These are phyloP conservation scores for Pteromalus puparum DNA, from an alignment of 1,140 invertebrate genomes.

Conservation along the genomic window DNA sequence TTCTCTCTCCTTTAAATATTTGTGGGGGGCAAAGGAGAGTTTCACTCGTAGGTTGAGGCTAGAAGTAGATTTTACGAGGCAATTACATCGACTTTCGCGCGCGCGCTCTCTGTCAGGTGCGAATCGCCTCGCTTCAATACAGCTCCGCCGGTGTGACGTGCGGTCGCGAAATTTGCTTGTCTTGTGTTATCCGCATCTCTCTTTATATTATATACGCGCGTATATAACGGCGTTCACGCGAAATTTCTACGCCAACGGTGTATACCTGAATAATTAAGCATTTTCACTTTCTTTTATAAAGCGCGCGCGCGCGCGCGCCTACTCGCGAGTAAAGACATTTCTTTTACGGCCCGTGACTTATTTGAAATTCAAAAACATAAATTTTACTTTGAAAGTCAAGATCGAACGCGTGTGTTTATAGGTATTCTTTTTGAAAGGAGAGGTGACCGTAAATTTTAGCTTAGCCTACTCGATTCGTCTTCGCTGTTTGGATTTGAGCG, in stretches of 20 bases:
- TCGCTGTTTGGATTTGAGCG: no score
- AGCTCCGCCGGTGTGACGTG: not conserved
- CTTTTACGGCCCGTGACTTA: not conserved
- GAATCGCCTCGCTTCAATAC: conserved; percentile 35
- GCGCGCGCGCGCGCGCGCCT: no score
- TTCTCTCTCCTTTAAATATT: conserved; percentile 23
- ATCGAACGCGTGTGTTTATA: no score
- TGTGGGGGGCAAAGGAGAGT: not conserved
- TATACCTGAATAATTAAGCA: not conserved
- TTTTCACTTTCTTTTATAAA: conserved; percentile 32
- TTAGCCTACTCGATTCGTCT: no score
- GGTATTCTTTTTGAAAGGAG: no score
- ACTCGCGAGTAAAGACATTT: not conserved
- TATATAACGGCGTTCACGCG: not conserved
- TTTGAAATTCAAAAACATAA: no score
- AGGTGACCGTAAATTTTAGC: no score
- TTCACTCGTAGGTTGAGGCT: not conserved
- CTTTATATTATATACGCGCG: not conserved
- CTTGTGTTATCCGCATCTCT: not conserved
- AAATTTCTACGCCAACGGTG: not conserved
- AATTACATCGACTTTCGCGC: conserved; percentile 58
- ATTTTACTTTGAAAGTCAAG: no score
- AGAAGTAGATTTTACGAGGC: conserved; percentile 53
- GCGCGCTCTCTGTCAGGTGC: conserved; percentile 40
- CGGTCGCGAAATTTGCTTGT: conserved; percentile 16